Evolutionary conservation across 2,113 vertebrate species (phyloP).

Genomic region (Neogale vison): DNA sequence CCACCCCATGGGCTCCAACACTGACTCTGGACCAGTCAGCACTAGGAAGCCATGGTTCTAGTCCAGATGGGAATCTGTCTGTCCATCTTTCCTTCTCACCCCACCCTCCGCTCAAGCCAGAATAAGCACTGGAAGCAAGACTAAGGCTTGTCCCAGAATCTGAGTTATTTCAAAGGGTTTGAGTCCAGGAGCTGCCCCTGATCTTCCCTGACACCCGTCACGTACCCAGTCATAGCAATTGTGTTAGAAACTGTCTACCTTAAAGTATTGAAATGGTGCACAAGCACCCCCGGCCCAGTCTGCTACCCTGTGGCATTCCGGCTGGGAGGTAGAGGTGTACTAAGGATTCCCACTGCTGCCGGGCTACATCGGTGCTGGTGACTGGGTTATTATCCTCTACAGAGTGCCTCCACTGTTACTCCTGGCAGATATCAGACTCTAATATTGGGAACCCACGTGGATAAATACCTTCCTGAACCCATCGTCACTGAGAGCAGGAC

Average conservation of each 20-base stretch:
- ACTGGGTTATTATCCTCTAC: rapidly evolving
- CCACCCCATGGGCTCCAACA: rapidly evolving
- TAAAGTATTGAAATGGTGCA: no score
- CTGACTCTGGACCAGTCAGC: rapidly evolving
- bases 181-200: background rate
- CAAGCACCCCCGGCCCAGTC: no score
- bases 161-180: no score
- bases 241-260: background rate
- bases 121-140: background rate
- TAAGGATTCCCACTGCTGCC: rapidly evolving
- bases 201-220: rapidly evolving
- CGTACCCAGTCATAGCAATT: rapidly evolving
- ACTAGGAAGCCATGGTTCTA: rapidly evolving
- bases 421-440: background rate
- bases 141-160: background rate
- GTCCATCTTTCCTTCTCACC: rapidly evolving
- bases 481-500: background rate
- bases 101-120: rapidly evolving
- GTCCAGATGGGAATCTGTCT: rapidly evolving
- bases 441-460: background rate
- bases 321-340: rapidly evolving
- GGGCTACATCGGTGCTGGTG: rapidly evolving
- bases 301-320: background rate
- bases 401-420: background rate
- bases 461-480: background rate